These are phyloP conservation scores for Callinectes sapidus DNA, from an alignment of 2,888 invertebrate species.

Conservation along the genomic window DNA sequence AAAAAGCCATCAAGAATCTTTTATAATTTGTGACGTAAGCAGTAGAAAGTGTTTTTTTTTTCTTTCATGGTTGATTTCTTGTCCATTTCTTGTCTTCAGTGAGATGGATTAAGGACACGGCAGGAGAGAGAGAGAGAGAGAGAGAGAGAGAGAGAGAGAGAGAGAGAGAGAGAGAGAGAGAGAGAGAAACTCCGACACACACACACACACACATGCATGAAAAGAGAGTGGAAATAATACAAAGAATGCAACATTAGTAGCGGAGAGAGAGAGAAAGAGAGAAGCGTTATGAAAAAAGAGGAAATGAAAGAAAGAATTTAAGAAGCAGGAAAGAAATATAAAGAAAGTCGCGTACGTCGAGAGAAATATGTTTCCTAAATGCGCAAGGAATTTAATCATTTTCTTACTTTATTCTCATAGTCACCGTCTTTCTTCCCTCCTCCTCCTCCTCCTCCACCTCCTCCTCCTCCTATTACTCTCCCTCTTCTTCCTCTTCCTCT, in stretches of 20 bases:
- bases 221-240: background rate
- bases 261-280: background rate
- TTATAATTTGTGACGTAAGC: background rate
- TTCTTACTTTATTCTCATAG: constrained; percentile 2
- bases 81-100: background rate
- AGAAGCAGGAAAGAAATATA: background rate
- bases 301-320: background rate
- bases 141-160: background rate
- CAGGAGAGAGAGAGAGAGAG: background rate
- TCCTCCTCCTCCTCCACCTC: constrained; percentile 9
- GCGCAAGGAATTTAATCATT: background rate
- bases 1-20: background rate
- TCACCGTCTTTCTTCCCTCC: background rate
- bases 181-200: background rate
- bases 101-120: background rate
- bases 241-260: background rate
- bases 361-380: constrained; percentile 6
- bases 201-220: background rate
- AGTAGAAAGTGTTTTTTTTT: background rate
- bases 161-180: background rate
- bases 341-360: background rate
- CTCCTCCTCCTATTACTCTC: background rate
- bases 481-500: background rate
- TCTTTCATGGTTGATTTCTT: background rate
- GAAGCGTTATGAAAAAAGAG: background rate